Base-by-base conservation (phyloP, 2,113 vertebrate genomes). In the Ranitomeya imitator region DNA sequence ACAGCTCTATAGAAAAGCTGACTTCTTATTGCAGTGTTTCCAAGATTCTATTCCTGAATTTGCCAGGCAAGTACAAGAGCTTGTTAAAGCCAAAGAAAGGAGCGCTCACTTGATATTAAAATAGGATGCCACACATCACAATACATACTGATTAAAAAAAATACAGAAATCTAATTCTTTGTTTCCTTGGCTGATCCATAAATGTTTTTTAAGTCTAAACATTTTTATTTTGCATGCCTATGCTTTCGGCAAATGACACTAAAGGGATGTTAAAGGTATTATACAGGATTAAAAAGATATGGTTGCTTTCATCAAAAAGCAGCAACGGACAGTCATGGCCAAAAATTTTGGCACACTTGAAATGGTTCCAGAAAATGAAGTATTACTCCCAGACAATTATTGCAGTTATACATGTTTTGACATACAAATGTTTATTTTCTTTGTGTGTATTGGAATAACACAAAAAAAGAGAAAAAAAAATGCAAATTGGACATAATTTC, bases 1-100 rank as follows among this genome's bases (percentile, higher is more conserved):
- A 88, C 76, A 83, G 87, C 80, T 65, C 67, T 83, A 80, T 77
- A 65, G 59, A 88, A 63, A 23, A 73, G 37, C 31, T 88, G 79
- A 76, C 87, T 83, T 83, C 74, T 78, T 51, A 23, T 60, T 77
- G 80, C 71, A 88, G 31, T 16, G 21, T 61, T 88, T 78, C 80
- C 69, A 83, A 88, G 80, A 63, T 88, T 65, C 31, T 77, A 26
- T 74, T 83, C 60, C 57, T 78, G 37, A 83, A 52, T 60, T 23
- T 26, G 13, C 45, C 79, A 81, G 86, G 57, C 54, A 83, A 88
- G 55, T 23, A 88, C 77, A 74, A 76, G 57, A 31, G 55, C 79
- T 83, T 59, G 67, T 19, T 63, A 76, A 9, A 83, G 79, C 59
- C 45, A 23, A 83, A 88, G 14, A 88, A 83, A 63, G 26, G 15